Percentiles rank a stretch among this genome's conserved stretches.
phyloP scores from a whole-genome alignment of 2,113 vertebrate species.

The Platysternon megacephalum region DNA sequence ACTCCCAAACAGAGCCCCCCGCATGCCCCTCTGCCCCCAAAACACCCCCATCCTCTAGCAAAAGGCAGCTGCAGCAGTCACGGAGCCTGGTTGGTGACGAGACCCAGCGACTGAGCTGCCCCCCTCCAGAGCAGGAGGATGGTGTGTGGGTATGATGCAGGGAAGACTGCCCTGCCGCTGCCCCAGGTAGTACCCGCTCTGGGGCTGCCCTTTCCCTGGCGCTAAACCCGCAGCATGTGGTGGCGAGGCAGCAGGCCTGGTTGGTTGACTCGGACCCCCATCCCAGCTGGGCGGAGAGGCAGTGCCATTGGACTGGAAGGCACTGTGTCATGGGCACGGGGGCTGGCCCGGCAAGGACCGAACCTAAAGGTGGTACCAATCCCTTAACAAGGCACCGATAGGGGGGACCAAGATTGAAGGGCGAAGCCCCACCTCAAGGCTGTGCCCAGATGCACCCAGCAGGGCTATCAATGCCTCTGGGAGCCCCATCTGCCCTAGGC shows the following conservation, averaged over 20 bases:
- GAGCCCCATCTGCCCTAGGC: not conserved
- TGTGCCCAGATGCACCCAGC: not conserved
- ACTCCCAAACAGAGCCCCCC: not conserved
- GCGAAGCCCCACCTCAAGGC: not conserved
- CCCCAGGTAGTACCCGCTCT: not conserved
- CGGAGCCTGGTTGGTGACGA: not conserved
- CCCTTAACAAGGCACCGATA: not conserved
- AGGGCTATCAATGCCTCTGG: not conserved
- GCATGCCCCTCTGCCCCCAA: not conserved
- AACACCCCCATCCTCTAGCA: not conserved
- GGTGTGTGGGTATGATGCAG: not conserved
- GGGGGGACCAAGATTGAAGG: not conserved
- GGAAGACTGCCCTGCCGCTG: not conserved
- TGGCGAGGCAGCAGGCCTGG: not conserved
- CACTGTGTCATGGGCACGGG: no score
- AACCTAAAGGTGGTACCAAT: not conserved
- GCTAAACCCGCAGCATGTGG: not conserved
- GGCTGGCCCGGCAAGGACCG: no score
- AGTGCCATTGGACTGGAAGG: no score
- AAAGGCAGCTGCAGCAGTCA: not conserved
- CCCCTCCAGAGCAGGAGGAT: not conserved
- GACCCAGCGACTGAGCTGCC: no score
- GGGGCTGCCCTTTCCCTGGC: not conserved
- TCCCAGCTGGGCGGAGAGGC: no score
- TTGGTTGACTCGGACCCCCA: no score